Base-by-base conservation (phyloP, 2,888 invertebrate genomes). In the Dynastes tityus region DNA sequence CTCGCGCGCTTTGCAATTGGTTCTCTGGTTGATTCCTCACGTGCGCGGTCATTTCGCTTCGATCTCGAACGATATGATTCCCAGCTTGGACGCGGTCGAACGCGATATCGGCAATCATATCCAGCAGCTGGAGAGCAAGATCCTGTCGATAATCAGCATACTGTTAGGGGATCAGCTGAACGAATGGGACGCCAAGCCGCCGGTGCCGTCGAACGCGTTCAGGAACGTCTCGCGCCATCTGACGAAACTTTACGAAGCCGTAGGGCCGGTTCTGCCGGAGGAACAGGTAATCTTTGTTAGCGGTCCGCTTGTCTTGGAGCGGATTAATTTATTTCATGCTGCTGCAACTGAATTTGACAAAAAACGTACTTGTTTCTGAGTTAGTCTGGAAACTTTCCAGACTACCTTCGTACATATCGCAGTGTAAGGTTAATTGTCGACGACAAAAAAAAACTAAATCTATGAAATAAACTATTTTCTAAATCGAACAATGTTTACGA, bases 101-200 rank as follows among this genome's bases (percentile, higher is more conserved):
- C 92, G 92, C 86, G 95, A 96, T 88, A 93, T 96, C 86, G 91
- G 93, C 80, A 95, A 97, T 86, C 99, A 99, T 90, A 95, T 98
- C 80, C 93, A 95, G 84, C 98, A 98, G 90, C 95, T 99, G 84
- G 95, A 96, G 86, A 94, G 93, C 85, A 99, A 99, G 91, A 93
- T 99, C 83, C 93, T 97, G 82, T 92, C 94, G 70, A 97, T 99
- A 86, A 96, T 98, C 84, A 96, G 95, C 86, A 95, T 94, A 85
- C 93, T 97, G 87, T 90, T 98, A 65, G 92, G 93, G 70, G 93
- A 93, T 80, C 96, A 97, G 85, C 90, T 99, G 83, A 91, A 92
- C 32, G 91, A 93, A 83, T 99, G 98, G 98, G 97, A 97, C 88
- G 97, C 97, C 0, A 94, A 96, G 85, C 98, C 98, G 27, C 98